Evolutionary conservation across 2,113 vertebrate genomes (phyloP).

Genomic region (Sitta europaea): DNA sequence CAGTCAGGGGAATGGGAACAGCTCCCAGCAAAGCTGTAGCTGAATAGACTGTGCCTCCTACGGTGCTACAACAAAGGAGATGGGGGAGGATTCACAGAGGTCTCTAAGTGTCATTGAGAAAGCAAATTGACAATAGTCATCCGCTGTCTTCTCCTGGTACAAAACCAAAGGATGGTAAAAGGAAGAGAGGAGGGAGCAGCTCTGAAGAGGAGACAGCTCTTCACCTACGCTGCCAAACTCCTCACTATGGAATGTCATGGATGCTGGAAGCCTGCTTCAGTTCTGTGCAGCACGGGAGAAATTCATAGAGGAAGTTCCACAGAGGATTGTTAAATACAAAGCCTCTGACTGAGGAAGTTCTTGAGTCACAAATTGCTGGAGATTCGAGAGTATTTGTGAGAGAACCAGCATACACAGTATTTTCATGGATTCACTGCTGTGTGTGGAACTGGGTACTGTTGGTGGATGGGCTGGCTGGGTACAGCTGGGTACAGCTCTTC

Average conservation of each 20-base stretch:
- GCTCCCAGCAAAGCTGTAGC: background rate
- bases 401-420: fast-evolving
- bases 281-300: background rate
- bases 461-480: background rate
- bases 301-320: background rate
- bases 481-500: background rate
- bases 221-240: background rate
- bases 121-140: background rate
- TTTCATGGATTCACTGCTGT: background rate
- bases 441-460: background rate
- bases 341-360: background rate
- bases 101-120: background rate
- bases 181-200: background rate
- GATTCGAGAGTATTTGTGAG: background rate
- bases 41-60: background rate
- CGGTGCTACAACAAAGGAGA: background rate
- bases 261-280: background rate
- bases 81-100: background rate
- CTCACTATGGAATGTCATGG: background rate
- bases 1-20: background rate
- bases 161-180: background rate
- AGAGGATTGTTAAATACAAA: background rate
- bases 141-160: background rate
- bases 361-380: background rate
- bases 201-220: background rate